Conservation (phyloP, 1,140 invertebrate species). For the Lepidurus couesii region DNA sequence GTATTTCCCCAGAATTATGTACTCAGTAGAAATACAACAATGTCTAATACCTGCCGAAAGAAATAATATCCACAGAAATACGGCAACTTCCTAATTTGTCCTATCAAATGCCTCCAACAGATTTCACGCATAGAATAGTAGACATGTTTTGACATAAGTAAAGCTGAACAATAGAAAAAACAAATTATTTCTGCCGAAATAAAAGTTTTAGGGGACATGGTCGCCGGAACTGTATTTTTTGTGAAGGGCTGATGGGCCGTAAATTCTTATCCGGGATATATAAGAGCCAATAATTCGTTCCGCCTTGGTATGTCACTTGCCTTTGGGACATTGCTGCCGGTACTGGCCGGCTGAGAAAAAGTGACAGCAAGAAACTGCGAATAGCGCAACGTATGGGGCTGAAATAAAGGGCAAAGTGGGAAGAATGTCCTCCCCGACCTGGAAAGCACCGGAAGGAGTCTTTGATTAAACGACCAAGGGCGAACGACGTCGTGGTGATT, state of each 20-base stretch:
- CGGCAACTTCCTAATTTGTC: no score
- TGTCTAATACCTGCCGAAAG: no score
- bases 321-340: not conserved
- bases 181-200: no score
- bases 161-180: no score
- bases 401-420: not conserved
- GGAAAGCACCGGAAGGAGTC: not conserved
- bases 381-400: not conserved
- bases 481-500: slow-evolving; percentile 17
- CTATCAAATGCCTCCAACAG: no score
- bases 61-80: no score
- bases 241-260: not conserved
- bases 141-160: no score
- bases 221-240: no score
- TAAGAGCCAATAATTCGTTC: not conserved
- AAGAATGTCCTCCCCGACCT: not conserved
- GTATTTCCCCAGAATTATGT: no score
- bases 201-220: no score
- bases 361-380: not conserved
- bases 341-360: not conserved
- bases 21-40: no score
- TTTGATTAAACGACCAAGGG: slow-evolving; percentile 4
- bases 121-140: no score
- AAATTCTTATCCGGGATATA: not conserved
- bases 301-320: not conserved